A percentile compares a stretch with the other conserved stretches of the same genome.
Evolutionary conservation across 2,113 vertebrate species (phyloP).

Genomic region (Picathartes gymnocephalus): DNA sequence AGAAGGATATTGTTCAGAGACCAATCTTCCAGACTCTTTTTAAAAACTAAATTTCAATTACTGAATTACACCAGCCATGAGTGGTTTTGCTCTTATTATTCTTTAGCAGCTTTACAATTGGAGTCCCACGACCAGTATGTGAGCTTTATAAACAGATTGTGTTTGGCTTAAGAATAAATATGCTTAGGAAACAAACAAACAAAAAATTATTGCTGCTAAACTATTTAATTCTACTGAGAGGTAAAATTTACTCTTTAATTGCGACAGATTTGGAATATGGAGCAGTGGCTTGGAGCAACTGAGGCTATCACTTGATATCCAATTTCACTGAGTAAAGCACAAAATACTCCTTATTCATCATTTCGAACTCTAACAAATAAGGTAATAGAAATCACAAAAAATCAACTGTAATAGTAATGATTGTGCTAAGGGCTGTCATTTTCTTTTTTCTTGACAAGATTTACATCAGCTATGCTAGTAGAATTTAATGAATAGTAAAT

Average conservation of each 20-base stretch:
- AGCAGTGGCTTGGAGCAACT: background rate
- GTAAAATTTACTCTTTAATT: background rate
- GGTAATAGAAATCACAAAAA: conserved; percentile 19
- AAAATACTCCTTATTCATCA: background rate
- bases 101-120: background rate
- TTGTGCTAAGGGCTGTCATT: background rate
- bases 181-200: background rate
- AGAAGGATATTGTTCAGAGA: background rate
- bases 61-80: background rate
- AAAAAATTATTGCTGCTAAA: background rate
- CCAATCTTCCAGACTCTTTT: background rate
- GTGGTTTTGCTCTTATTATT: background rate
- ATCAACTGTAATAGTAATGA: background rate
- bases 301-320: background rate
- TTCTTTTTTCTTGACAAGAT: conserved; percentile 15
- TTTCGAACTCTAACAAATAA: background rate
- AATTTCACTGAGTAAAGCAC: background rate
- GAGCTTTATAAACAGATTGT: background rate
- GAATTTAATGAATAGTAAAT: background rate
- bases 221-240: background rate
- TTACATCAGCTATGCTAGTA: conserved; percentile 9
- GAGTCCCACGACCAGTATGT: background rate
- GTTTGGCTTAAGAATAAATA: background rate
- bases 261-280: background rate
- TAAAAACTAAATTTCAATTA: background rate